Evolutionary conservation across 2,113 vertebrate species (phyloP), one percentile per base, ranked within the genome.

Genomic region (Nanorana parkeri): DNA sequence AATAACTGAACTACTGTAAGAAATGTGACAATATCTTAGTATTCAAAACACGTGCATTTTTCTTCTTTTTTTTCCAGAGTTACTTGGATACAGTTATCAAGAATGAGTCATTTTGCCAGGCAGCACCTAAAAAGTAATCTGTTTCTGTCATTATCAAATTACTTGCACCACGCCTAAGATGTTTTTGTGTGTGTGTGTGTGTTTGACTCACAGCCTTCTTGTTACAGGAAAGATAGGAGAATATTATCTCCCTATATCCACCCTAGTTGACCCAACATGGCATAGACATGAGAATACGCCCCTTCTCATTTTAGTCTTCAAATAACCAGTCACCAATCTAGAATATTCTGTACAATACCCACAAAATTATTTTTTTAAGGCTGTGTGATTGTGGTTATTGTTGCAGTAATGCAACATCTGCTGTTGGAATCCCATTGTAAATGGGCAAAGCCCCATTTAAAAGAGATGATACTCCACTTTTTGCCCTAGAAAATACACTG

Each of bases 91-190:
- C 0, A 15, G 69, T 29, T 41, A 61, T 29, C 28, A 58, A n/a
- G 29, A 61, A 75, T 75, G 72, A 75, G 55, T 75, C 55, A 75
- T 75, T 75, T 41, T 61, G 28, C 55, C 71, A 16, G 28, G 72
- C 72, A 75, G 72, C 55, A 61, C 29, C 72, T 75, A 61, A 60
- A 75, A 75, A 75, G 72, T 75, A 60, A 75, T 75, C 72, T 41
- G 29, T 75, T 60, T 75, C 32, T 75, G 24, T 75, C 26, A 41
- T 60, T 75, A 75, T 41, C 55, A 75, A 61, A 36, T 74, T 32
- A 36, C 71, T 61, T 75, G 28, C 32, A 60, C 72, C 55, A 60
- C 72, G 41, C 72, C 72, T 75, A 23, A 23, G 17, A 75, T 75
- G 55, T 75, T 75, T 61, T 75, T 36, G 10, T 61, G 54, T 41